Base-by-base conservation (phyloP, 2,888 invertebrate species). In the Limnephilus auricula region DNA sequence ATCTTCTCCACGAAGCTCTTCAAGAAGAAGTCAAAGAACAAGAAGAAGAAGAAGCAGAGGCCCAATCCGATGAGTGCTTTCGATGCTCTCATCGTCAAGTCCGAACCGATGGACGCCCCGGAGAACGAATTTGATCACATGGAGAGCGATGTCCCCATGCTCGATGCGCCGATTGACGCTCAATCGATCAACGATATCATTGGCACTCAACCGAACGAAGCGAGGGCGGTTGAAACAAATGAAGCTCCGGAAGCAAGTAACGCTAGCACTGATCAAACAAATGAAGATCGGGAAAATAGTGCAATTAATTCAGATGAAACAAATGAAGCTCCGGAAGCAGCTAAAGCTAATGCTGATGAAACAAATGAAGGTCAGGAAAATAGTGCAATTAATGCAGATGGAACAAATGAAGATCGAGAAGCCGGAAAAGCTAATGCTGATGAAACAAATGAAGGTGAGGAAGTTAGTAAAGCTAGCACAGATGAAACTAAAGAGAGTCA, bases 1-100 rank as follows among this genome's bases (percentile, higher is more conserved):
- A 93, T 95, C 85, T 95, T 95, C 93, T 95, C 95, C 0, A 93
- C 93, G 3, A 94, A 94, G 89, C 93, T 94, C 95, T 0, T 95
- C 94, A 0, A 94, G 93, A 83, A 95, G 94, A 90, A 90, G 79
- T 88, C 79, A 5, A 84, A 32, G 25, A 30, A 78, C 12, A 92
- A 91, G 32, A 90, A 93, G 93, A 90, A 93, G 93, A 79, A 94
- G 82, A 37, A 34, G 65, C 91, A 80, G 13, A 13, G 25, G n/a
- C 18, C 37, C 25, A 82, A 34, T 2, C 32, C 40, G 31, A 40
- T 18, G n/a, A 34, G 86, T 40, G 40, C 78, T 12, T 91, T 86
- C 50, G 91, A 91, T n/a, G 40, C 90, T 12, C 87, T 91, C 31
- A 82, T 88, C 34, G 50, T 30, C 78, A 87, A 87, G n/a, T 50